Base-by-base conservation (phyloP, 2,888 invertebrate genomes). In the Drosophila yooni region DNA sequence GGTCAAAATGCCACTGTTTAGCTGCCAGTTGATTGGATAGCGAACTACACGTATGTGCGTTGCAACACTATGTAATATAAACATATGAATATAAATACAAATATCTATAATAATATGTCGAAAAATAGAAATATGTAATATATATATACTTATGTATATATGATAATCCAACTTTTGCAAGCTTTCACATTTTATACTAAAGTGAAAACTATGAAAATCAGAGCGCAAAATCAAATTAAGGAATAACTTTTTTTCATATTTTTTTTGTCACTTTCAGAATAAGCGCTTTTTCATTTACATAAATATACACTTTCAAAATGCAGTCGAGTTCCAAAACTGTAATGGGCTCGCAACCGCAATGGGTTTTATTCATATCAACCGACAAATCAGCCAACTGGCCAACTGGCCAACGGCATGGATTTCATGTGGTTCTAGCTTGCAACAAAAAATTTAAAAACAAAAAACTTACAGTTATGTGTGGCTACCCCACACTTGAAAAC, bases 301-400 rank as follows among this genome's bases (percentile, higher is more conserved):
- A 57, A n/a, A 43, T 57, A 13, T 31, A 2, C n/a, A 56, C 29
- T 38, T n/a, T 46, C 2, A 1, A 21, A 31, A n/a, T 43, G 21
- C 21, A 31, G n/a, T 15, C 0, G 4, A 48, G 29, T 31, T 33
- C 8, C 33, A 38, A 31, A 31, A 25, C 27, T 36, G 27, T 33
- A 25, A n/a, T 25, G 13, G 38, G 36, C 21, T 40, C 4, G 6
- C 53, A 69, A 48, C 69, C 69, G 48, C 70, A 69, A 50, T 60
- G 21, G 59, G 11, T 38, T 59, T 46, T 38, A 68, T 69, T 43
- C 31, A 31, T 34, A 68, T 53, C 69, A 60, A 54, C 53, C 38
- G 38, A 60, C 69, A 70, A 70, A 70, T 70, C 60, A 59, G 18
- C 8, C 40, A 69, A 69, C 53, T 60, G 60, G 34, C 52, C 69